Percentiles rank a stretch among this genome's conserved stretches.
phyloP scores from a whole-genome alignment of 2,888 invertebrate genomes.

The Nomada hirtipes region DNA sequence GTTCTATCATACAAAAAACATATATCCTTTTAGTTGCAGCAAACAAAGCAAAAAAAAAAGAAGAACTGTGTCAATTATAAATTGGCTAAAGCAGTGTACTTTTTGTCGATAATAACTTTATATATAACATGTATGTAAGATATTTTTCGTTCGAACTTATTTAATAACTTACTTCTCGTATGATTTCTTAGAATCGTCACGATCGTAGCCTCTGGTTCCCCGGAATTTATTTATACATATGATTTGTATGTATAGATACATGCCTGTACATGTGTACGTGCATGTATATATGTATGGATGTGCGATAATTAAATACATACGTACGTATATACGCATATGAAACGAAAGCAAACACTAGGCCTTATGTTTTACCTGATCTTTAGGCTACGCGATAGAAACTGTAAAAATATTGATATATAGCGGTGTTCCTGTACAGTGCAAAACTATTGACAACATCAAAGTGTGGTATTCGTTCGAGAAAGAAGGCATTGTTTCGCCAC shows the following conservation, averaged over 20 bases:
- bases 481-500: conserved; percentile 48
- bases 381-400: conserved; percentile 61
- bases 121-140: conserved; percentile 26
- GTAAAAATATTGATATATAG: conserved; percentile 53
- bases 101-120: conserved; percentile 45
- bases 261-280: conserved; percentile 40
- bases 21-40: conserved; percentile 24
- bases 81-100: conserved; percentile 25
- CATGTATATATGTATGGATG: conserved; percentile 35
- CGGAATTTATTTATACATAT: conserved; percentile 37
- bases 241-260: conserved; percentile 51
- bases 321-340: conserved; percentile 64
- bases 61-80: not conserved
- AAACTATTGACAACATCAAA: conserved; percentile 48
- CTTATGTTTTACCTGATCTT: conserved; percentile 75
- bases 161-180: conserved; percentile 58
- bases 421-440: conserved; percentile 66
- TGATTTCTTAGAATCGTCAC: conserved; percentile 27
- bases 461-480: conserved; percentile 37
- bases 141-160: conserved; percentile 40
- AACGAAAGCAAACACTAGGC: conserved; percentile 64
- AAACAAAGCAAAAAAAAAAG: not conserved
- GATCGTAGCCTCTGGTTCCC: conserved; percentile 4
- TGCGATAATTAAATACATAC: conserved; percentile 43
- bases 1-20: conserved; percentile 17